Base-by-base conservation (phyloP, 2,797 vertebrate genomes). In the Labeo calbasu region DNA sequence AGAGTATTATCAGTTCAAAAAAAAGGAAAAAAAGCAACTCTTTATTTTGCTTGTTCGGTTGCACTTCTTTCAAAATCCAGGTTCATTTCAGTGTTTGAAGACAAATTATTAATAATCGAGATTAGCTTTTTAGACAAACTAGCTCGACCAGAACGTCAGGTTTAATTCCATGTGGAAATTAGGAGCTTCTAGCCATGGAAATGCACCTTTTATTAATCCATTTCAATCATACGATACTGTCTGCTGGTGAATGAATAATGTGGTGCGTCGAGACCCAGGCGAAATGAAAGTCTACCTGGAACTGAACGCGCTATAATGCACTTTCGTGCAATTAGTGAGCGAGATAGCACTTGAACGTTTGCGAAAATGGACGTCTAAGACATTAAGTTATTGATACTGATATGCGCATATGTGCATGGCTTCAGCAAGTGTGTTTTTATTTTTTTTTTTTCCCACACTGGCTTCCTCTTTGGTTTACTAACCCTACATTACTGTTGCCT, bases 111-210 rank as follows among this genome's bases (percentile, higher is more conserved):
- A 36, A 40, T 71, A 69, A 48, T 32, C 9, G 19, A 73, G 78
- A 84, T 78, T 84, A 82, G 78, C 63, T 86, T 79, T 88, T 69
- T 71, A 79, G 75, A 50, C 36, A 1, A 63, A 25, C 11, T 25
- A 32, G 71, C 55, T 80, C 23, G 69, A 69, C 48, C 63, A 77
- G 53, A 65, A 72, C 55, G 71, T 81, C 87, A 61, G 73, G 71
- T 72, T 81, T 77, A 72, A 28, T 21, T 77, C 32, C 69, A 51
- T 23, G 13, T 65, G 48, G 72, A 81, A 72, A 43, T 55, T 50
- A 50, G 51, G 32, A 57, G 61, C 46, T 53, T 70, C 72, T 40
- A 70, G 79, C 72, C 77, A 76, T 81, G 82, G 25, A 76, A 79
- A 76, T 77, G 69, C 71, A 66, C 72, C 80, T 76, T 53, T 25